These are phyloP conservation scores for Phyto melanocephala DNA, from an alignment of 2,888 invertebrate genomes.

Conservation along the genomic window DNA sequence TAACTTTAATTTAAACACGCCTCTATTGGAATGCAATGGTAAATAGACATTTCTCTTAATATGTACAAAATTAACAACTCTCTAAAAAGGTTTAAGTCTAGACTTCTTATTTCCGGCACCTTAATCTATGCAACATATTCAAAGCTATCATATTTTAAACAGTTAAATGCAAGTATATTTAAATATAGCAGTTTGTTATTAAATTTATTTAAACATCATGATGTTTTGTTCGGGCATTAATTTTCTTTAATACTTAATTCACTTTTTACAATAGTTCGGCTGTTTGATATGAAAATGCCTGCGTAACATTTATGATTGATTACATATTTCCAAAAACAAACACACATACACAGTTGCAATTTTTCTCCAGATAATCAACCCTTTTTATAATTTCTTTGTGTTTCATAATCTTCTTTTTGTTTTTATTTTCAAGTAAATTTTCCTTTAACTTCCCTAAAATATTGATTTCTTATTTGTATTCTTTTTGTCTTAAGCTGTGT, in stretches of 20 bases:
- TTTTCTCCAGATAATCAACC: constrained; percentile 22
- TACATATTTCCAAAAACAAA: background rate
- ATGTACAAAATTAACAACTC: background rate
- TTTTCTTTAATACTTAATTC: too few relatives aligned
- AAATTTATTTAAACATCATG: background rate
- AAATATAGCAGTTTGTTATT: background rate
- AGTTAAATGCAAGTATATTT: background rate
- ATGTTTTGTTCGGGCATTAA: constrained; percentile 19
- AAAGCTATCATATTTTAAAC: background rate
- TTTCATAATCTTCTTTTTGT: constrained; percentile 3
- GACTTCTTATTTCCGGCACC: background rate
- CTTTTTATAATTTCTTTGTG: background rate
- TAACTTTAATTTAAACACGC: constrained; percentile 30
- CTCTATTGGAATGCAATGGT: background rate
- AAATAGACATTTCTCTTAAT: constrained; percentile 39
- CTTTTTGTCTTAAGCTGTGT: constrained; percentile 28
- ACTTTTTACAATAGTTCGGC: background rate
- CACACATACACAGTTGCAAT: background rate
- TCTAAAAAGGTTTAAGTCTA: background rate
- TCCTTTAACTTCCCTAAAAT: constrained; percentile 61
- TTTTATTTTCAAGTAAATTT: constrained; percentile 3
- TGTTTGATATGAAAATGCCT: background rate
- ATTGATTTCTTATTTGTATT: constrained; percentile 58
- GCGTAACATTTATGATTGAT: constrained; percentile 44
- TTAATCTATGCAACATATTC: constrained; percentile 2